Percentiles rank a stretch among this genome's conserved stretches.
These are phyloP conservation scores for Corydoras sp. DNA, from an alignment of 2,113 vertebrate genomes.

Conservation along the genomic window DNA sequence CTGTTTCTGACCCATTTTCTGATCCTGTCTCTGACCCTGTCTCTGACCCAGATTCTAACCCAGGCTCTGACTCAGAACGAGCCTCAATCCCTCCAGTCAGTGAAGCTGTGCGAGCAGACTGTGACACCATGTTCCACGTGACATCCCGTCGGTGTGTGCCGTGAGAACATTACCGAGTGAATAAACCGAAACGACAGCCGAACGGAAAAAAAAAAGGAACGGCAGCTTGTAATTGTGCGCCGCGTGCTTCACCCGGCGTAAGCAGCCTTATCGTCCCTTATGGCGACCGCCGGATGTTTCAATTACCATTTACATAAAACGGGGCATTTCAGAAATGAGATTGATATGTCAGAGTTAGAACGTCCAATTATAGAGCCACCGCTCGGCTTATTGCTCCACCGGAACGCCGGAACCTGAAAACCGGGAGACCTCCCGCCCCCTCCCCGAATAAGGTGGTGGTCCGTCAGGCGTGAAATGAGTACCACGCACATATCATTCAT, in stretches of 20 bases:
- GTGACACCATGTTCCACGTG: too few relatives aligned
- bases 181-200: constrained; percentile 3
- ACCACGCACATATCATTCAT: constrained; percentile 62
- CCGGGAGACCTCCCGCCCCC: constrained; percentile 48
- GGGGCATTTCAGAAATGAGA: constrained; percentile 59
- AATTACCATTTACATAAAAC: constrained; percentile 68
- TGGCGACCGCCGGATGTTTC: constrained; percentile 50
- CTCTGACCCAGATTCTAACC: too few relatives aligned
- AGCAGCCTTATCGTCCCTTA: constrained; percentile 32
- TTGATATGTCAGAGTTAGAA: constrained; percentile 70
- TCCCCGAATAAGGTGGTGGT: constrained; percentile 61
- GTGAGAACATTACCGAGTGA: constrained; percentile 1
- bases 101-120: too few relatives aligned
- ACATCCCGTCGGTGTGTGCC: not conserved
- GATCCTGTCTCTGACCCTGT: too few relatives aligned
- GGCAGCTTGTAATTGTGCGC: constrained; percentile 3
- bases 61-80: too few relatives aligned
- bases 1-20: too few relatives aligned
- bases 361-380: constrained; percentile 74
- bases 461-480: constrained; percentile 71
- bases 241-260: constrained; percentile 29
- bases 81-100: too few relatives aligned
- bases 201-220: constrained; percentile 14
- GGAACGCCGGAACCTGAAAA: constrained; percentile 50
- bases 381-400: constrained; percentile 67